Evolutionary conservation across 2,113 vertebrate species (phyloP), one percentile per base, ranked within the genome.

Genomic region (Loxodonta africana): DNA sequence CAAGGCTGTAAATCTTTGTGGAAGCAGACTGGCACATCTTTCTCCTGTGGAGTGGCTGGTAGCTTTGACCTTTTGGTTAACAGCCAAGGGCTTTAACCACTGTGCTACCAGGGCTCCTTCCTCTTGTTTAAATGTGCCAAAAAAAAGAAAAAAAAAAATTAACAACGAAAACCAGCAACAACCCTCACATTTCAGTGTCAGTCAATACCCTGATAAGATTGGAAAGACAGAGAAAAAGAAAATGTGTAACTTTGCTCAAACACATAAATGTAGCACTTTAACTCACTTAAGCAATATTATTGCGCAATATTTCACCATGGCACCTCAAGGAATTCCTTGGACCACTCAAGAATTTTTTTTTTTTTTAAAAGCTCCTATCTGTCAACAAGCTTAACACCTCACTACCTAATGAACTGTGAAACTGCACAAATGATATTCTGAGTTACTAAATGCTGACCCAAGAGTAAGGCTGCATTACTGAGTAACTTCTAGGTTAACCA

Each of bases 391-490:
- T 96, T 98, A 97, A 97, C 92, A 98, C 94, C 88, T 97, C 81
- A 51, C 3, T 25, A 94, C 51, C 90, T 98, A 99, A 98, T 98
- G 96, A 98, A 98, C 88, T 96, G 92, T 96, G 96, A 98, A 98
- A 98, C 98, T 98, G 63, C 0, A 8, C 41, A 97, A 48, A n/a
- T 96, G 90, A 98, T 71, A 88, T 74, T 96, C 7, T 67, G n/a
- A 94, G 97, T 97, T 97, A 98, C 86, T 95, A 63, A 98, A 41
- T 93, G 53, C 30, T 86, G 95, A 94, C n/a, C 53, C 71, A 25
- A 51, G n/a, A 96, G 86, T 2, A 21, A 86, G 86, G 73, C 33
- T 95, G 74, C 7, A 91, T 97, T 98, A 98, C 90, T 84, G 63
- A 82, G 95, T 96, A 95, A 98, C 97, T 93, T 37, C 85, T 57